Evolutionary conservation across 2,797 vertebrate genomes (phyloP).

Genomic region (Myoxocephalus aenaeus): DNA sequence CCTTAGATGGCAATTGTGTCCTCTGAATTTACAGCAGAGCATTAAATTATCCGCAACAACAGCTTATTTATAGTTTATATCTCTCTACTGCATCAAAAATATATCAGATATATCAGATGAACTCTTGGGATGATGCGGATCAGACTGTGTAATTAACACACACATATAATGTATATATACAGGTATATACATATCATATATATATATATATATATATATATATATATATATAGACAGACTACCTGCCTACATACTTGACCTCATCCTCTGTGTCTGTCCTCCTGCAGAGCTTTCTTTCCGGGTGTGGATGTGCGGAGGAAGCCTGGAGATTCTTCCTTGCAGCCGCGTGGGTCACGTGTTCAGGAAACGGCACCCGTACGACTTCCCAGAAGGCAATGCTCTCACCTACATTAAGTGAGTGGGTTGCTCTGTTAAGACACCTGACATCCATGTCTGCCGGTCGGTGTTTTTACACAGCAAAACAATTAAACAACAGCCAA

Average conservation of each 20-base stretch:
- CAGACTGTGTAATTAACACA: background rate
- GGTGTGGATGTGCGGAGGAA: constrained; percentile 99
- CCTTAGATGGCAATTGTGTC: constrained; percentile 30
- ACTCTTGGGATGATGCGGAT: background rate
- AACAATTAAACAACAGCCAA: constrained; percentile 3
- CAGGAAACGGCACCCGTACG: constrained; percentile 97
- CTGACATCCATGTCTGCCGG: background rate
- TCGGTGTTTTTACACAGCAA: background rate
- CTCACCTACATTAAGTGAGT: constrained; percentile 97
- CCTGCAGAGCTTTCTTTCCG: constrained; percentile 95
- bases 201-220: too few species aligned
- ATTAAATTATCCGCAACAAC: constrained; percentile 30
- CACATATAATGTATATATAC: too few species aligned
- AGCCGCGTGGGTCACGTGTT: constrained; percentile 98
- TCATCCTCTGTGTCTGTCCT: background rate
- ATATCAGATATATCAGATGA: constrained; percentile 34
- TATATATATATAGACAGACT: background rate
- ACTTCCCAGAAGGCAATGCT: constrained; percentile 98
- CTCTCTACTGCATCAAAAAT: constrained; percentile 30
- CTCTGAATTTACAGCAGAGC: constrained; percentile 40
- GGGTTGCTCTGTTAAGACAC: background rate
- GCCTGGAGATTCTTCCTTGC: constrained; percentile 97
- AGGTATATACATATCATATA: too few species aligned
- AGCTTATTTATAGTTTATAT: background rate
- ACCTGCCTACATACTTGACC: background rate